A percentile compares a stretch with the other conserved stretches of the same genome.
These are phyloP conservation scores for Andrena praecox DNA, from an alignment of 2,888 invertebrate genomes.

Conservation along the genomic window DNA sequence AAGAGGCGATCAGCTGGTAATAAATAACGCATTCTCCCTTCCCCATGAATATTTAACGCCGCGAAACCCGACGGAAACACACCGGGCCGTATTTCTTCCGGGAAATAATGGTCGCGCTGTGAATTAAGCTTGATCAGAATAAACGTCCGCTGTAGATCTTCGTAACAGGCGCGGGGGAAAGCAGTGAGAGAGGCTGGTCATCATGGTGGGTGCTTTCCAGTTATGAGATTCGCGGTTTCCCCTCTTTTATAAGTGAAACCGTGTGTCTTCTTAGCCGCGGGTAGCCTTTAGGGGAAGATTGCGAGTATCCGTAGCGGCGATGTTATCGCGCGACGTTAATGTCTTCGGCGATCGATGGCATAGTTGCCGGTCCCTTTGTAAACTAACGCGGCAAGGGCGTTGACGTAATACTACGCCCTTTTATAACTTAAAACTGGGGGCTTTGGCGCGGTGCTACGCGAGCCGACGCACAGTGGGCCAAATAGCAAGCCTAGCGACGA, in stretches of 20 bases:
- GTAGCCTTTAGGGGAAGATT: not conserved
- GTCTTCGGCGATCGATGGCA: not conserved
- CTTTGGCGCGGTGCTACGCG: not conserved
- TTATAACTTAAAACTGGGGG: not conserved
- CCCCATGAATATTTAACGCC: constrained; percentile 46
- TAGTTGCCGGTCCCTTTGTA: constrained; percentile 24
- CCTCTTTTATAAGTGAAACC: not conserved
- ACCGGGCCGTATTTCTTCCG: constrained; percentile 19
- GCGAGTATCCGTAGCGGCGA: not conserved
- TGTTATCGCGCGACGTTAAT: not conserved
- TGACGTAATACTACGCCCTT: constrained; percentile 8
- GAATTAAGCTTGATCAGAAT: constrained; percentile 34
- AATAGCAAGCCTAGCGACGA: too few species aligned
- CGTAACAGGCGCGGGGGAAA: not conserved
- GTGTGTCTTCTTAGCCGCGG: not conserved
- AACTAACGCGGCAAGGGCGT: not conserved
- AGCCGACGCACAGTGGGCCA: too few species aligned
- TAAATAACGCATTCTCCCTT: constrained; percentile 36
- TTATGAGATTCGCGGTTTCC: not conserved
- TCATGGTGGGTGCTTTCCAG: not conserved
- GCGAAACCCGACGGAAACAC: not conserved
- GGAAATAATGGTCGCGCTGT: constrained; percentile 27
- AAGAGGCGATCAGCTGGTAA: constrained; percentile 24
- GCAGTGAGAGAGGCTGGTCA: not conserved
- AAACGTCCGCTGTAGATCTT: constrained; percentile 29